These are phyloP conservation scores for Megaceryle alcyon DNA, from an alignment of 2,797 vertebrate species.

Conservation along the genomic window DNA sequence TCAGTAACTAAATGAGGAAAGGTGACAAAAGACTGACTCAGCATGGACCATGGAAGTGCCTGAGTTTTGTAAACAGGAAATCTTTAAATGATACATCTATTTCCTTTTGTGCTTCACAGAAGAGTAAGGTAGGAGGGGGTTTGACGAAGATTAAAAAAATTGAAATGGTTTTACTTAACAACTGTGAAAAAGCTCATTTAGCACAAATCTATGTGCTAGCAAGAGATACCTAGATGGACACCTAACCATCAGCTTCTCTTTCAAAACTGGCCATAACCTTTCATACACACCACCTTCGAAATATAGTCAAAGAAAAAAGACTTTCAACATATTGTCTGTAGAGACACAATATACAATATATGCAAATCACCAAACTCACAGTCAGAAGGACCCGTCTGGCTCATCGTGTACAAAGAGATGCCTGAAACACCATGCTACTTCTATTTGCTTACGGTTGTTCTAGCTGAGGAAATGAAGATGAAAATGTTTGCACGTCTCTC, in stretches of 20 bases:
- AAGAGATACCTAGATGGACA: neutral
- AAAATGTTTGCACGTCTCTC: neutral
- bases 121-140: neutral
- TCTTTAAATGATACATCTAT: neutral
- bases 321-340: neutral
- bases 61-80: neutral
- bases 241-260: neutral
- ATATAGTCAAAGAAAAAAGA: neutral
- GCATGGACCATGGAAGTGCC: neutral
- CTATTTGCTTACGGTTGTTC: neutral
- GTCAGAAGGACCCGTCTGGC: neutral
- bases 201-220: neutral
- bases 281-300: neutral
- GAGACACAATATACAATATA: neutral
- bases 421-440: neutral
- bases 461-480: neutral
- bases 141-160: slow-evolving; percentile 1
- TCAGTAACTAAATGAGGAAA: neutral
- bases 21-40: neutral
- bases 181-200: neutral
- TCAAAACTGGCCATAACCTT: neutral
- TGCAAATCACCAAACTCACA: neutral
- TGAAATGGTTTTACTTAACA: neutral
- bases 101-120: neutral
- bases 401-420: neutral